Conservation (phyloP, 2,797 vertebrate genomes). For the Gymnothorax javanicus region DNA sequence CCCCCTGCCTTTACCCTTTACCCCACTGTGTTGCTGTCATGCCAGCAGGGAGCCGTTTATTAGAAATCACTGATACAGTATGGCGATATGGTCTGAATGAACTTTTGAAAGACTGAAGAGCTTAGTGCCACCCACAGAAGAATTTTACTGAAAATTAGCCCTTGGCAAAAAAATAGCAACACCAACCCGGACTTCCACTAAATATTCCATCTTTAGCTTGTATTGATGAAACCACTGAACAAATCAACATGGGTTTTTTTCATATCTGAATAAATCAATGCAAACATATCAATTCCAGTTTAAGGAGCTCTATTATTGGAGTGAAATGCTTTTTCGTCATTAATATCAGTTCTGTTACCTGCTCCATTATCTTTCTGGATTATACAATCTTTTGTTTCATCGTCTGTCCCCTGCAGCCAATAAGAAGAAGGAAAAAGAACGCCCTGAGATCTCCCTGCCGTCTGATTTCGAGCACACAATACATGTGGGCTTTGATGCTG, state of each 20-base stretch:
- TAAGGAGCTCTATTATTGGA: not conserved
- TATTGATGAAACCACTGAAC: not conserved
- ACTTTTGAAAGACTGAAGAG: not conserved
- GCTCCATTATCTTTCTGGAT: not conserved
- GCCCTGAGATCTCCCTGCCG: slow-evolving; percentile 97
- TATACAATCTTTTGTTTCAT: not conserved
- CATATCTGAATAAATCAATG: not conserved
- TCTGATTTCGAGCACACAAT: slow-evolving; percentile 99
- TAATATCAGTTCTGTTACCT: not conserved
- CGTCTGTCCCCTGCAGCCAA: slow-evolving; percentile 76
- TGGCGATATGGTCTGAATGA: not conserved
- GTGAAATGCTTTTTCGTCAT: too few species aligned
- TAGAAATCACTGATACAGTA: not conserved
- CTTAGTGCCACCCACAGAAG: not conserved
- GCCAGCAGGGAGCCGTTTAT: not conserved
- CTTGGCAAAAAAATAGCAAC: slow-evolving; percentile 1
- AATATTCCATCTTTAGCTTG: not conserved
- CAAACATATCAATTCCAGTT: not conserved
- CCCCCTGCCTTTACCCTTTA: not conserved
- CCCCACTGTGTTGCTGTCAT: not conserved
- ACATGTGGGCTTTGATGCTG: slow-evolving; percentile 96
- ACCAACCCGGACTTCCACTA: not conserved
- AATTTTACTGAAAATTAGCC: not conserved
- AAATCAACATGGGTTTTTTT: not conserved
- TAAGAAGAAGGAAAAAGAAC: slow-evolving; percentile 99